Evolutionary conservation across 2,888 invertebrate genomes (phyloP), one percentile per base, ranked within the genome.

Genomic region (Pterobdella sp.): DNA sequence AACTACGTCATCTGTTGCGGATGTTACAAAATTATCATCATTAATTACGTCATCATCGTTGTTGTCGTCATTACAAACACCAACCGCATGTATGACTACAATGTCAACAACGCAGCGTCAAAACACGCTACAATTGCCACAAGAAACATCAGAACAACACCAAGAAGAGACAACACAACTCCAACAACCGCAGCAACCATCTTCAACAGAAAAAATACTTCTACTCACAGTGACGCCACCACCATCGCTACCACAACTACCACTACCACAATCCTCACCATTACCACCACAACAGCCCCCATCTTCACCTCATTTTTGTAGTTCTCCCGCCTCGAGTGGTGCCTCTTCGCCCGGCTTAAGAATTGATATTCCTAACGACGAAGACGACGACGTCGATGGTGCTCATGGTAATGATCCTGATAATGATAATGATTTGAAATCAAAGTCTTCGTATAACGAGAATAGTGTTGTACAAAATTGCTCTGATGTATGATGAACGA

Each of bases 321-420:
- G 37, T 22, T 69, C 42, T 37, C 49, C 69, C 3, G 32, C 52
- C 1, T 29, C 31, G 52, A 69, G 69, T 52, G 42, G 31, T 18
- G 26, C 18, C 34, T 69, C 68, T 4, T 68, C 42, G 14, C 26
- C 37, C 42, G 49, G 42, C 35, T 31, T 68, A 26, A 68, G 68
- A 29, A 68, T 68, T 31, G 68, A 68, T 31, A 22, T 68, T 22
- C 68, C 68, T 0, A 68, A 37, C 29, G 69, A 49, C 1, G 52
- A 42, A 0, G 69, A 69, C 1, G 69, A 69, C 1, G 32, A 69
- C n/a, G 49, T 56, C n/a, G n/a, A 26, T 56, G n/a, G 7, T 56
- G 60, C 4, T 56, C 4, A 26, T 56, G 60, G n/a, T 56, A 26
- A 7, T 22, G 22, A 42, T 7, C 10, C 22, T 22, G 49, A n/a